phyloP scores from a whole-genome alignment of 2,888 invertebrate genomes.

The Athalia rosae region DNA sequence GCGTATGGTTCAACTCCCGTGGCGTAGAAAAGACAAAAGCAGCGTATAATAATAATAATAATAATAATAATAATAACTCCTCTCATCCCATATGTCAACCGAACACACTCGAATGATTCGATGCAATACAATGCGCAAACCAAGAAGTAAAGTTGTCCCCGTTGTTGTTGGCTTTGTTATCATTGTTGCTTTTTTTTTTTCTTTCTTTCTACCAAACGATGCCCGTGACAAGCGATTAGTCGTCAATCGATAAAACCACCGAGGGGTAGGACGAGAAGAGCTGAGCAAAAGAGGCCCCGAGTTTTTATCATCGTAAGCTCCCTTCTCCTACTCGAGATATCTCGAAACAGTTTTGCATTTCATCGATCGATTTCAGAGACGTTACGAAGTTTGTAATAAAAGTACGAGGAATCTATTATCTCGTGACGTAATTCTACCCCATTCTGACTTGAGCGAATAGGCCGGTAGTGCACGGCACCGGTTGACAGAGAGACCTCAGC shows the following conservation, averaged over 20 bases:
- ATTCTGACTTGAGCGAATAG: constrained; percentile 48
- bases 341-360: constrained; percentile 21
- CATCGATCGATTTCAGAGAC: constrained; percentile 40
- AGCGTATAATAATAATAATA: too few species aligned
- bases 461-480: constrained; percentile 56
- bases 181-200: too few species aligned
- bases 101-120: too few species aligned
- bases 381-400: constrained; percentile 35
- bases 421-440: constrained; percentile 54
- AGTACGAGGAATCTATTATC: constrained; percentile 54
- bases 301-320: not conserved
- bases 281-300: not conserved
- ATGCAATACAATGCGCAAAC: too few species aligned
- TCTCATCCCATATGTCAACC: too few species aligned
- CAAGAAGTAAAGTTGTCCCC: too few species aligned
- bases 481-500: constrained; percentile 56
- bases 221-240: too few species aligned
- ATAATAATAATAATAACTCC: too few species aligned
- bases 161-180: too few species aligned
- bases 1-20: too few species aligned
- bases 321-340: not conserved
- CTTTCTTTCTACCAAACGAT: too few species aligned
- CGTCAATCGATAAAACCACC: not conserved
- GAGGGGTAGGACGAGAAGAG: not conserved
- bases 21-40: too few species aligned